These are phyloP conservation scores for Pectinophora gossypiella DNA, from an alignment of 1,140 invertebrate genomes.

Conservation along the genomic window DNA sequence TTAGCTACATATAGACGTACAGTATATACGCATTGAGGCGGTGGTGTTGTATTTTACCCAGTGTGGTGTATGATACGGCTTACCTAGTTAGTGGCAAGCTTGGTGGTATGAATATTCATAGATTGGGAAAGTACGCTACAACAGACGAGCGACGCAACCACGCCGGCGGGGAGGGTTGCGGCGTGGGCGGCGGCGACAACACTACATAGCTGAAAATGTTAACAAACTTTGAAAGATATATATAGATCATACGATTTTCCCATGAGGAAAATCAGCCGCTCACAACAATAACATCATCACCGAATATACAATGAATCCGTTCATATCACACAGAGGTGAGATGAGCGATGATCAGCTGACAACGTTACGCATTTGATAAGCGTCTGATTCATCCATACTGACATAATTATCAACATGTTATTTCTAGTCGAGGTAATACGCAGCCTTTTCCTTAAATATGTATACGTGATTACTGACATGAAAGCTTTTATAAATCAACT, in stretches of 20 bases:
- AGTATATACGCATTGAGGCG: neutral
- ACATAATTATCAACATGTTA: too few relatives aligned
- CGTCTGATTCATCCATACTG: too few relatives aligned
- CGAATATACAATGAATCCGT: too few relatives aligned
- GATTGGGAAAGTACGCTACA: conserved; percentile 34
- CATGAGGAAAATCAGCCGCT: conserved; percentile 16
- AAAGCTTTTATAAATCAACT: too few relatives aligned
- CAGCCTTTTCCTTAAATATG: too few relatives aligned
- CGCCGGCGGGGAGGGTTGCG: conserved; percentile 28
- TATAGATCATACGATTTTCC: conserved; percentile 27
- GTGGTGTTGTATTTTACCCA: neutral
- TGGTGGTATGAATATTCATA: conserved; percentile 31
- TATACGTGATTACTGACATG: too few relatives aligned
- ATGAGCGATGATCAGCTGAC: conserved; percentile 14
- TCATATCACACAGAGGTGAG: too few relatives aligned
- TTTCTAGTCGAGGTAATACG: too few relatives aligned
- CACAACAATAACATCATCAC: neutral
- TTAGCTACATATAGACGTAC: neutral
- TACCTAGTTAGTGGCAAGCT: conserved; percentile 21
- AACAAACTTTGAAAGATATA: conserved; percentile 29
- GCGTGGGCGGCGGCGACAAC: conserved; percentile 28
- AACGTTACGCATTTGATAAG: too few relatives aligned
- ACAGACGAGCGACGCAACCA: conserved; percentile 38
- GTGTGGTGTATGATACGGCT: conserved; percentile 9
- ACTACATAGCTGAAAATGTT: conserved; percentile 43